A percentile compares a stretch with the other conserved stretches of the same genome.
phyloP scores from a whole-genome alignment of 1,140 invertebrate species.

The Caerostris extrusa region DNA sequence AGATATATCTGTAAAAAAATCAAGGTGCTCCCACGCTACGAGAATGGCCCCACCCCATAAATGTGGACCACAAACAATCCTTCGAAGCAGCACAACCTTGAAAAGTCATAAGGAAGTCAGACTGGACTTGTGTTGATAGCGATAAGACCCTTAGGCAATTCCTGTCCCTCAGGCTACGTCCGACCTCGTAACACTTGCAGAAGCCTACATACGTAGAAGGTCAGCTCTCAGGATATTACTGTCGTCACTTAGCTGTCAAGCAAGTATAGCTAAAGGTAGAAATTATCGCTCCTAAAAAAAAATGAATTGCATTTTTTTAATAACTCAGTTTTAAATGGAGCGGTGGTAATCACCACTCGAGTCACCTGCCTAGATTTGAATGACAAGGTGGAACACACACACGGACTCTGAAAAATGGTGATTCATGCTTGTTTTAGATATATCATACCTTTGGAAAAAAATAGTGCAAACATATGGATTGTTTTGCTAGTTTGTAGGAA shows the following conservation, averaged over 20 bases:
- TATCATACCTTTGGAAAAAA: no score
- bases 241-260: not conserved
- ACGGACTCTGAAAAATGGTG: no score
- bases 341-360: not conserved
- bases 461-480: no score
- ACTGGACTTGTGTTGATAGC: conserved; percentile 65
- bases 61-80: conserved; percentile 74
- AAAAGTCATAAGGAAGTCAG: conserved; percentile 75
- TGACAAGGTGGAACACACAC: not conserved
- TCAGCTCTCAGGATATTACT: conserved; percentile 21
- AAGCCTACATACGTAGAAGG: conserved; percentile 45
- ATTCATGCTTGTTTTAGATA: no score
- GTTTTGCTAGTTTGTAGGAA: no score
- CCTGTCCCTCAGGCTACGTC: conserved; percentile 70
- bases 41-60: conserved; percentile 64
- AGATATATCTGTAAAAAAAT: conserved; percentile 49
- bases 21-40: conserved; percentile 70
- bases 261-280: not conserved
- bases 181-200: conserved; percentile 76
- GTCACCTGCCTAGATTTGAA: not conserved
- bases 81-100: conserved; percentile 59
- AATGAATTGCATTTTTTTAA: not conserved
- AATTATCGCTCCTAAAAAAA: not conserved
- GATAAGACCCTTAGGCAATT: conserved; percentile 65
- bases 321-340: conserved; percentile 1